A percentile compares a stretch with the other conserved stretches of the same genome.
Evolutionary conservation across 2,888 invertebrate species (phyloP).

Genomic region (Sussaba pulchella): DNA sequence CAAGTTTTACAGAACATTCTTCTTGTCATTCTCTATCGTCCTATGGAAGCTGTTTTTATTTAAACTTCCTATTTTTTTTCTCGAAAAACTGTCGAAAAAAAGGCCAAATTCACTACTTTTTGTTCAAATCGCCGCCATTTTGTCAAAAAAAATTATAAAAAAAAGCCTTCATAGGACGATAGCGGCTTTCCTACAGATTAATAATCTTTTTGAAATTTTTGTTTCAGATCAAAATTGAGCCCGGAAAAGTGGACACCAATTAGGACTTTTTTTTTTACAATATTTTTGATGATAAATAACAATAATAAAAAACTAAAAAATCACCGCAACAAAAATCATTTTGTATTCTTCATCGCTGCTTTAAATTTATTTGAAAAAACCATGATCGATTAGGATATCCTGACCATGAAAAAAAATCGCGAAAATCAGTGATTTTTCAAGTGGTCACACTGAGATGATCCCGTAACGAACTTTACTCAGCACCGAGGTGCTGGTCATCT

Average conservation of each 20-base stretch:
- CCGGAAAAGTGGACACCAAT: slow-evolving; percentile 13
- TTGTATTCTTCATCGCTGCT: too few species aligned
- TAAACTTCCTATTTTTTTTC: slow-evolving; percentile 9
- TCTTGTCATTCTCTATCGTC: slow-evolving; percentile 18
- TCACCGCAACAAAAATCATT: neutral
- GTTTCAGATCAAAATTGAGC: neutral
- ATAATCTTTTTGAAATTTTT: too few species aligned
- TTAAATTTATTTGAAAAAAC: too few species aligned
- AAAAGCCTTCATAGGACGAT: too few species aligned
- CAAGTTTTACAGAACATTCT: slow-evolving; percentile 1
- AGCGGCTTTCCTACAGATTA: too few species aligned
- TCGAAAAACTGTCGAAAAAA: too few species aligned
- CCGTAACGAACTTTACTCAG: too few species aligned
- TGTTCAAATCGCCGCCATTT: too few species aligned
- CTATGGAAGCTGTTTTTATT: slow-evolving; percentile 19
- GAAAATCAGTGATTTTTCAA: slow-evolving; percentile 15
- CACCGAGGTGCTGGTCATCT: too few species aligned
- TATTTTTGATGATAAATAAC: slow-evolving; percentile 19
- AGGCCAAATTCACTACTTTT: too few species aligned
- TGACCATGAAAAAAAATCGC: slow-evolving; percentile 10
- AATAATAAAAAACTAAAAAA: slow-evolving; percentile 8
- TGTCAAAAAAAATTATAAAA: too few species aligned
- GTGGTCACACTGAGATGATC: slow-evolving; percentile 14
- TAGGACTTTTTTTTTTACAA: slow-evolving; percentile 18
- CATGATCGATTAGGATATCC: too few species aligned